Evolutionary conservation across 2,888 invertebrate species (phyloP), one percentile per base, ranked within the genome.

Genomic region (Linnaemya vulpina): DNA sequence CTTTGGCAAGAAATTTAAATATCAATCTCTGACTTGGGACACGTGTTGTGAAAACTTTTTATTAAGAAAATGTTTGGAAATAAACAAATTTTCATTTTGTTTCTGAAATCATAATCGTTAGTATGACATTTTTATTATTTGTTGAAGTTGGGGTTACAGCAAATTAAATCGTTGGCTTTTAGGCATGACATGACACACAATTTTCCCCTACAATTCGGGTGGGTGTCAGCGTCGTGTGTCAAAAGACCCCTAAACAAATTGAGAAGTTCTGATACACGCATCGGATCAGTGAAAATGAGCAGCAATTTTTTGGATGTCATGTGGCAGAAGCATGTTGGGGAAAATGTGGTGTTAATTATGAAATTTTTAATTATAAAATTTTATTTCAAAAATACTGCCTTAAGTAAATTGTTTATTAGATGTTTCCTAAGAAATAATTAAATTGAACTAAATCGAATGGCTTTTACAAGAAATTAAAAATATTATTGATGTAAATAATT

Each of bases 141-240:
- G 82, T 82, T 85, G 85, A 78, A 85, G 86, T 80, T 86, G 86
- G 86, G 86, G 86, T 86, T 86, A 84, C 84, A 86, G 86, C 82
- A 86, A 86, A 86, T 86, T 86, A 84, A 84, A 78, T 84, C 35
- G 82, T 71, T 53, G 76, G 38, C 65, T 78, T 68, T 73, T 71
- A 49, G 70, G 70, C 74, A 76, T 78, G 65, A 65, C 75, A 67
- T 70, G 40, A 62, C 35, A 67, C 43, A 40, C 35, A 17, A 55
- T 62, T 63, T 15, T 30, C 13, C 40, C 30, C 77, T 70, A 49
- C 10, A 25, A 22, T 43, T 55, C 25, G 20, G 22, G 63, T 46
- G 78, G 82, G 78, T 78, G 75, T 83, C 60, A 60, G 49, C 60
- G 74, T 76, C 60, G 68, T 84, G 76, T 82, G 73, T 67, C 17